Evolutionary conservation across 2,888 invertebrate genomes (phyloP).

Genomic region (Sarcophaga caerulescens): DNA sequence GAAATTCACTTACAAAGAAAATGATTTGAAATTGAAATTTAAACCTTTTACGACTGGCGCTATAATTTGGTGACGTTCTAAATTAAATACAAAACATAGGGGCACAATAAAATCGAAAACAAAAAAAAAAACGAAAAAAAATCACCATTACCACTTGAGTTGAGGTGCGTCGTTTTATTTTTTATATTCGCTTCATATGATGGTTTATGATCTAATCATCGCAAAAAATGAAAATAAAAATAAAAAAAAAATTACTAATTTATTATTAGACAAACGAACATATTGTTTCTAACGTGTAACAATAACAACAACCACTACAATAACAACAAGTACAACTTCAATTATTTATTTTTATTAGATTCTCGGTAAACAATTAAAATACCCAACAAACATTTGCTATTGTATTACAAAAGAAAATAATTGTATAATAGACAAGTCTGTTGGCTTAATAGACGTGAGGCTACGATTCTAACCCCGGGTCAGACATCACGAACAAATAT

Average conservation of each 20-base stretch:
- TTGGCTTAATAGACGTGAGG: too few relatives aligned
- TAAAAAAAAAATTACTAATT: slow-evolving; percentile 5
- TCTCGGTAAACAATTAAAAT: neutral
- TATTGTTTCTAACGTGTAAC: neutral
- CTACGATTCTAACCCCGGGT: too few relatives aligned
- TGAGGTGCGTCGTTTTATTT: neutral
- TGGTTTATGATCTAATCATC: slow-evolving; percentile 15
- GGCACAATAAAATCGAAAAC: neutral
- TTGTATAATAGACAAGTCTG: too few relatives aligned
- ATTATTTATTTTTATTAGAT: neutral
- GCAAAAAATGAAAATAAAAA: neutral
- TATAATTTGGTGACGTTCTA: slow-evolving; percentile 6
- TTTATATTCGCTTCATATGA: neutral
- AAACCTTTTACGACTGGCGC: slow-evolving; percentile 2
- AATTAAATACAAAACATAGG: slow-evolving; percentile 7
- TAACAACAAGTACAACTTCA: neutral
- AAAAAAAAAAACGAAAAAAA: neutral
- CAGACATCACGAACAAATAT: too few relatives aligned
- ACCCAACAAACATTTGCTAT: neutral
- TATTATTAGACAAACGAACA: neutral
- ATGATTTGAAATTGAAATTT: neutral
- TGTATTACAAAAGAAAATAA: neutral
- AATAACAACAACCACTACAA: neutral
- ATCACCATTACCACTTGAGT: slow-evolving; percentile 31
- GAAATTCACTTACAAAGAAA: neutral